phyloP scores from a whole-genome alignment of 2,113 vertebrate genomes.

The Labeo catla region DNA sequence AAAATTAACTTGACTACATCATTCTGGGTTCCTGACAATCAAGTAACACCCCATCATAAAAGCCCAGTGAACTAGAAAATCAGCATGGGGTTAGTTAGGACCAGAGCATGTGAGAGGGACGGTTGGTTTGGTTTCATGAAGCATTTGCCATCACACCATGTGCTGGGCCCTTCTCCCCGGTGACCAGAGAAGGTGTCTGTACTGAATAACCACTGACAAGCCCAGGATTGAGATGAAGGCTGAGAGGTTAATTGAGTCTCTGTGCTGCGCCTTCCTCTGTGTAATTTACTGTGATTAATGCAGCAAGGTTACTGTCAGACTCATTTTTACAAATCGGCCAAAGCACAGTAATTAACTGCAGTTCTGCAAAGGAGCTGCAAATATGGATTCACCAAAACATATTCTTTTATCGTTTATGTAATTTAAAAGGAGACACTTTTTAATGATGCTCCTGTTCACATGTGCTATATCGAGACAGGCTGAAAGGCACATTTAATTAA shows the following conservation, averaged over 20 bases:
- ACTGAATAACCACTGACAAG: conserved; percentile 67
- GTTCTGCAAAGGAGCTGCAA: conserved; percentile 17
- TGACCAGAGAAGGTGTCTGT: conserved; percentile 65
- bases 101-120: conserved; percentile 29
- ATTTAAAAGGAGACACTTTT: neutral
- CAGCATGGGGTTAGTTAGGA: neutral
- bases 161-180: conserved; percentile 54
- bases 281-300: conserved; percentile 83
- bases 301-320: conserved; percentile 75
- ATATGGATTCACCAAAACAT: neutral
- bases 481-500: neutral
- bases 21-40: conserved; percentile 15
- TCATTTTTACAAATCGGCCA: conserved; percentile 75
- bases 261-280: conserved; percentile 74
- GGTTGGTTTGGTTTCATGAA: conserved; percentile 44
- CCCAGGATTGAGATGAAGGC: conserved; percentile 68
- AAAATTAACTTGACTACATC: neutral
- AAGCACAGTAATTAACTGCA: conserved; percentile 71
- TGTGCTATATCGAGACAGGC: neutral
- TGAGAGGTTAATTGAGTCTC: conserved; percentile 80
- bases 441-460: neutral
- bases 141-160: conserved; percentile 57
- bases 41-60: neutral
- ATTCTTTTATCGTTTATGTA: conserved; percentile 17
- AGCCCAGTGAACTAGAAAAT: conserved; percentile 22